Percentiles rank a stretch among this genome's conserved stretches.
phyloP scores from a whole-genome alignment of 2,113 vertebrate genomes.

The Platysternon megacephalum region DNA sequence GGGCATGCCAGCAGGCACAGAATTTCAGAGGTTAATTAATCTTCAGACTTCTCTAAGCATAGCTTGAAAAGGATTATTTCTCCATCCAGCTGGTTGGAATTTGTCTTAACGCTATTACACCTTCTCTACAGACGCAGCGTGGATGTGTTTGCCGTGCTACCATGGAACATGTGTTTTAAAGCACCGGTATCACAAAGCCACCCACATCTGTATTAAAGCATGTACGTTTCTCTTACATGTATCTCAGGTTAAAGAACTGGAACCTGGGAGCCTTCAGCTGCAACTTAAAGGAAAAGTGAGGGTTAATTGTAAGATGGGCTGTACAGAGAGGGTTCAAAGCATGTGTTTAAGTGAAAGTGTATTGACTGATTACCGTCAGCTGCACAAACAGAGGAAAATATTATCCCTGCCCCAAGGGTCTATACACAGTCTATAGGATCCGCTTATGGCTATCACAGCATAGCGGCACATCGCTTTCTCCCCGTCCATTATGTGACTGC shows the following conservation, averaged over 20 bases:
- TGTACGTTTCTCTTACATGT: slow-evolving; percentile 3
- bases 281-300: not conserved
- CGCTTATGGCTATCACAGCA: not conserved
- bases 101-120: not conserved
- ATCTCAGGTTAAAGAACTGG: not conserved
- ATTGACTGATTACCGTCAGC: not conserved
- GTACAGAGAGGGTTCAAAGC: not conserved
- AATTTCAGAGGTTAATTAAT: slow-evolving; percentile 68
- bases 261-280: not conserved
- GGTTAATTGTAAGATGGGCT: slow-evolving; percentile 11
- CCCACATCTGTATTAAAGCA: not conserved
- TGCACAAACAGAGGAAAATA: slow-evolving; percentile 33
- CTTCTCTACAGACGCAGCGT: not conserved
- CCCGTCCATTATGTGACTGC: too few species aligned
- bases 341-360: not conserved
- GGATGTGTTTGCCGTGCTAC: not conserved
- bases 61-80: slow-evolving; percentile 53
- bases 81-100: not conserved
- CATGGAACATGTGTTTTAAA: not conserved
- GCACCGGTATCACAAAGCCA: not conserved
- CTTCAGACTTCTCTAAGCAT: slow-evolving; percentile 45
- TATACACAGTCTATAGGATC: not conserved
- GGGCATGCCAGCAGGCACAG: slow-evolving; percentile 41
- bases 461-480: not conserved
- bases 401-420: not conserved